phyloP scores from a whole-genome alignment of 2,888 invertebrate species.

The Seira musarum region DNA sequence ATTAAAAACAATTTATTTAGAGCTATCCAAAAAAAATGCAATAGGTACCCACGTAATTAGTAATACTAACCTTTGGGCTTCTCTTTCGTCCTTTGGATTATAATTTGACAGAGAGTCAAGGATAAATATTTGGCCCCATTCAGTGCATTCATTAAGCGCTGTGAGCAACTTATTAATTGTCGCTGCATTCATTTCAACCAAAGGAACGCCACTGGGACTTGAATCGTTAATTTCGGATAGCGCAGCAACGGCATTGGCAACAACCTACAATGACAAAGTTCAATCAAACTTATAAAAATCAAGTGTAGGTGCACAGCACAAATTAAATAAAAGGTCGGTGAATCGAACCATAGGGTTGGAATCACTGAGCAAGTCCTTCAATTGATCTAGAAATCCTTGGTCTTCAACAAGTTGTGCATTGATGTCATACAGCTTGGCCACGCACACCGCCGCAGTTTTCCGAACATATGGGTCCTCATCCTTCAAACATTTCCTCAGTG shows the following conservation, averaged over 20 bases:
- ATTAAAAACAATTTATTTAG: too few relatives aligned
- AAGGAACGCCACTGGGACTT: constrained; percentile 92
- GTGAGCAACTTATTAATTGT: constrained; percentile 98
- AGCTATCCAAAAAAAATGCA: too few relatives aligned
- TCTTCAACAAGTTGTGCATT: constrained; percentile 82
- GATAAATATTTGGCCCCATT: constrained; percentile 99
- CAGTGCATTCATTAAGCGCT: constrained; percentile 98
- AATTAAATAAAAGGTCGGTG: constrained; percentile 34
- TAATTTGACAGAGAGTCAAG: constrained; percentile 98
- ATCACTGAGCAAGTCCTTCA: constrained; percentile 97
- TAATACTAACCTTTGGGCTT: constrained; percentile 87
- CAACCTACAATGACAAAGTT: constrained; percentile 76
- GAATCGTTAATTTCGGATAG: constrained; percentile 98
- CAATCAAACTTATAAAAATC: constrained; percentile 7
- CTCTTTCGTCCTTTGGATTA: constrained; percentile 95
- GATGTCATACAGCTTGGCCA: constrained; percentile 99
- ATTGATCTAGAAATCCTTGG: constrained; percentile 96
- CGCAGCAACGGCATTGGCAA: constrained; percentile 99
- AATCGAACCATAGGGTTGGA: constrained; percentile 99
- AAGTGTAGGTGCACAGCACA: constrained; percentile 5
- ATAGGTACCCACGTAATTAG: not conserved
- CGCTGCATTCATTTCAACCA: constrained; percentile 97
- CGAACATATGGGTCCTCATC: constrained; percentile 98
- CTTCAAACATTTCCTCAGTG: constrained; percentile 92
- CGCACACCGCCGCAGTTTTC: constrained; percentile 99